Base-by-base conservation (phyloP, 2,113 vertebrate species). In the Chroicocephalus ridibundus region DNA sequence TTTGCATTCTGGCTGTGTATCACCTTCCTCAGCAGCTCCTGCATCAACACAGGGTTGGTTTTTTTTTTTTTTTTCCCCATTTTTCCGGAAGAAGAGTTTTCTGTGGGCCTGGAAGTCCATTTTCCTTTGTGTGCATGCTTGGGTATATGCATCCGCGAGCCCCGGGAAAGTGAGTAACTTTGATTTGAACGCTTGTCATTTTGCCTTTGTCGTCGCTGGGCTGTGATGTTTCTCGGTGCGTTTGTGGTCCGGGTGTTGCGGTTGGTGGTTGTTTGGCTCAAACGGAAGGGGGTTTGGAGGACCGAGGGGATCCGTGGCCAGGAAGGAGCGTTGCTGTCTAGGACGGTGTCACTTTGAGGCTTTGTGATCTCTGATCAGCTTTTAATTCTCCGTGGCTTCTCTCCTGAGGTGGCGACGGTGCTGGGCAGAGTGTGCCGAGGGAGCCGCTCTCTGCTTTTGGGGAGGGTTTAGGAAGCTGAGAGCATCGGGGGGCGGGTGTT, bases 1-100 rank as follows among this genome's bases (percentile, higher is more conserved):
- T 94, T 51, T 62, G 65, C 92, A 91, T 96, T 84, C 92, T 18
- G 90, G 31, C 69, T 27, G 72, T 93, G 95, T 81, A 88, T 95
- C 91, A 75, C 94, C 90, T 92, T 83, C 92, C 91, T 25, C 88
- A 8, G 85, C 66, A 36, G 68, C 91, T 93, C 86, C 92, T 88
- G 94, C 93, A 58, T 17, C 85, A 68, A 2, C 76, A 70, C n/a
- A 7, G 29, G 32, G 61, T 15, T 6, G 42, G 44, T 14, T 5
- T 47, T 31, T 40, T 6, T n/a, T 32, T n/a, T 52, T 27, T 54
- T 26, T 15, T 13, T 16, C 15, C 42, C 44, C 44, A 46, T 42
- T 83, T 78, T 65, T 52, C 52, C 0, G 4, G 80, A 57, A 34
- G 40, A 79, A 84, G 96, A 97, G 95, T 97, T 96, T 94, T 52